Evolutionary conservation across 2,113 vertebrate genomes (phyloP).

Genomic region (Ceyx melanurus): DNA sequence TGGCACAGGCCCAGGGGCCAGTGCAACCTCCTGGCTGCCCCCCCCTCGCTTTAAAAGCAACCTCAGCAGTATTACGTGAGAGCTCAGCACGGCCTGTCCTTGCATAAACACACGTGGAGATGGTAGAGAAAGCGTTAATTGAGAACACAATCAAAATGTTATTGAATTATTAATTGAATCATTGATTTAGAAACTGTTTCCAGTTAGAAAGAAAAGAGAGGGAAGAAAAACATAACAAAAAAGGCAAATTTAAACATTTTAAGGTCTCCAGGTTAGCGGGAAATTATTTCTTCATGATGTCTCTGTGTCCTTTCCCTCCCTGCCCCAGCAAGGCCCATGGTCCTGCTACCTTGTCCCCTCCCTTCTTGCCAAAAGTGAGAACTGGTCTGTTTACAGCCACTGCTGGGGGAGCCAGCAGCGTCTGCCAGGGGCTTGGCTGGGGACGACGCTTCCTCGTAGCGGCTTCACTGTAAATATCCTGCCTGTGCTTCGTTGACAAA

Average conservation of each 20-base stretch:
- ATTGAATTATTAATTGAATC: background rate
- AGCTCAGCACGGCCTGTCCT: background rate
- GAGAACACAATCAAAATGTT: background rate
- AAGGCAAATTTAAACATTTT: background rate
- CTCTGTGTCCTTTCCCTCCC: background rate
- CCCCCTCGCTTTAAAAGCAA: background rate
- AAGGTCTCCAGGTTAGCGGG: background rate
- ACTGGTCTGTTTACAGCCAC: background rate
- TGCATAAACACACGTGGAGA: background rate
- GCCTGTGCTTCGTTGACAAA: conserved; percentile 31
- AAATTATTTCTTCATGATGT: background rate
- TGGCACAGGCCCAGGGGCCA: accelerated
- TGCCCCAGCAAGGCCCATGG: background rate
- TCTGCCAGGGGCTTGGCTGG: background rate
- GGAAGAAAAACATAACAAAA: background rate
- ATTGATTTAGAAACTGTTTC: background rate
- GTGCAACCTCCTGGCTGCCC: accelerated
- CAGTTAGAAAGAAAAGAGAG: background rate
- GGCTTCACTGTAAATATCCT: conserved; percentile 40
- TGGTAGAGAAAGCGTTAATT: background rate
- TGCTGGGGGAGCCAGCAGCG: background rate
- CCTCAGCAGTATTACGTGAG: background rate
- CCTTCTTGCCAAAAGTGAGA: background rate
- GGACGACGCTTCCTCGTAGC: background rate
- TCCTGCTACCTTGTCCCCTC: background rate